Percentiles rank a stretch among this genome's conserved stretches.
Evolutionary conservation across 1,140 invertebrate genomes (phyloP).

Genomic region (Maniola jurtina): DNA sequence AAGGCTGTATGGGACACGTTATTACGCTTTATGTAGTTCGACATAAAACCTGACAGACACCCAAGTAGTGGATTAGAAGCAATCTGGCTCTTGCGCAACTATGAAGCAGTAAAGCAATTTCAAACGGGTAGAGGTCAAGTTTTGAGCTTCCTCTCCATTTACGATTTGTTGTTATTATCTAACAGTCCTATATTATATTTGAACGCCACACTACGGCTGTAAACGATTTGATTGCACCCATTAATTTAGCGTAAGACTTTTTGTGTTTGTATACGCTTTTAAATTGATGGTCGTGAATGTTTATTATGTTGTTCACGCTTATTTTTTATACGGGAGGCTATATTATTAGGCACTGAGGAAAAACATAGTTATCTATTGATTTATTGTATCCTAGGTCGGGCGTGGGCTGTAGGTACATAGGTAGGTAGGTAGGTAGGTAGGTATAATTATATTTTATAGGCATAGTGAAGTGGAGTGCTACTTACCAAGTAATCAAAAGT

Average conservation of each 20-base stretch:
- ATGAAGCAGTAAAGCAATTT: conserved; percentile 48
- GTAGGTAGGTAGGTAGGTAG: no score
- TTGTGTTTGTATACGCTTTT: conserved; percentile 11
- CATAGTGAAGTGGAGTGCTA: no score
- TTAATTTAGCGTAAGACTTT: conserved; percentile 14
- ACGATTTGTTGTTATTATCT: conserved; percentile 54
- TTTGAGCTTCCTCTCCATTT: conserved; percentile 45
- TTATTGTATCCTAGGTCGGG: no score
- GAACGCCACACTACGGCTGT: conserved; percentile 16
- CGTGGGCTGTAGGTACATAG: no score
- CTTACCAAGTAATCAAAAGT: no score
- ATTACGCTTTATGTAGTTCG: conserved; percentile 49
- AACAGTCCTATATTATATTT: conserved; percentile 27
- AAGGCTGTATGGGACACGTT: conserved; percentile 38
- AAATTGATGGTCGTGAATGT: conserved; percentile 2
- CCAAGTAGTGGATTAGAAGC: conserved; percentile 57
- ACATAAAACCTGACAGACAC: conserved; percentile 65
- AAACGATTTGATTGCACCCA: conserved; percentile 28
- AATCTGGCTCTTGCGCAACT: conserved; percentile 46
- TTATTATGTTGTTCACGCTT: conserved; percentile 15
- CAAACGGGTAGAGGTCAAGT: conserved; percentile 50
- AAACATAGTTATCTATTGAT: no score
- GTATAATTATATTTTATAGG: no score
- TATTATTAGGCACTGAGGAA: not conserved
- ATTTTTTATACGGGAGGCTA: not conserved